Evolutionary conservation across 1,140 invertebrate genomes (phyloP).

Genomic region (Alviniconcha marisindica): DNA sequence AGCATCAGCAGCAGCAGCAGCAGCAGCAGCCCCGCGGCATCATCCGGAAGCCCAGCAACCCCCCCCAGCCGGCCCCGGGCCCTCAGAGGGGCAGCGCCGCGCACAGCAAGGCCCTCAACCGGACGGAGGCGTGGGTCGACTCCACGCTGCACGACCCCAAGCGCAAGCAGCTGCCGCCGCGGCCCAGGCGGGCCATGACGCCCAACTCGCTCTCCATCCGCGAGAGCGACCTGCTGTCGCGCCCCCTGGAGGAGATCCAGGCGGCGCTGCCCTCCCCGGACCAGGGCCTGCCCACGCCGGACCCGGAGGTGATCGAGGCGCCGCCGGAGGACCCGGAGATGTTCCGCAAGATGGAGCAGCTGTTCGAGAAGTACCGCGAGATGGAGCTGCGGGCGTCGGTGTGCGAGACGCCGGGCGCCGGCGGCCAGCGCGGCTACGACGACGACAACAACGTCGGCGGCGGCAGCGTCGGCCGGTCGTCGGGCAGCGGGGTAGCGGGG

Average conservation of each 20-base stretch:
- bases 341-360: constrained; percentile 67
- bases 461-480: neutral
- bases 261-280: constrained; percentile 62
- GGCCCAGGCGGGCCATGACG: constrained; percentile 56
- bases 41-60: constrained; percentile 25
- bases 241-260: constrained; percentile 67
- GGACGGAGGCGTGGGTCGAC: constrained; percentile 69
- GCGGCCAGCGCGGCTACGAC: constrained; percentile 26
- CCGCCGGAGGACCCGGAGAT: constrained; percentile 68
- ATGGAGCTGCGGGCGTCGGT: constrained; percentile 67
- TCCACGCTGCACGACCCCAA: constrained; percentile 56
- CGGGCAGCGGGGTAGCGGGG: neutral
- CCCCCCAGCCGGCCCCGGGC: neutral
- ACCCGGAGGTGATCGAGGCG: constrained; percentile 54
- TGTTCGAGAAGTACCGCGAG: constrained; percentile 66
- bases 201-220: constrained; percentile 59
- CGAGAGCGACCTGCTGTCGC: constrained; percentile 48
- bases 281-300: constrained; percentile 51
- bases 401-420: constrained; percentile 59
- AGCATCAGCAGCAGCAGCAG: no score
- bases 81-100: neutral
- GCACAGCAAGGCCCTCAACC: constrained; percentile 43
- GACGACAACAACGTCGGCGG: constrained; percentile 27
- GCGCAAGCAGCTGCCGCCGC: constrained; percentile 46
- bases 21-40: constrained; percentile 16